phyloP scores from a whole-genome alignment of 1,140 invertebrate species.

The Riptortus pedestris region DNA sequence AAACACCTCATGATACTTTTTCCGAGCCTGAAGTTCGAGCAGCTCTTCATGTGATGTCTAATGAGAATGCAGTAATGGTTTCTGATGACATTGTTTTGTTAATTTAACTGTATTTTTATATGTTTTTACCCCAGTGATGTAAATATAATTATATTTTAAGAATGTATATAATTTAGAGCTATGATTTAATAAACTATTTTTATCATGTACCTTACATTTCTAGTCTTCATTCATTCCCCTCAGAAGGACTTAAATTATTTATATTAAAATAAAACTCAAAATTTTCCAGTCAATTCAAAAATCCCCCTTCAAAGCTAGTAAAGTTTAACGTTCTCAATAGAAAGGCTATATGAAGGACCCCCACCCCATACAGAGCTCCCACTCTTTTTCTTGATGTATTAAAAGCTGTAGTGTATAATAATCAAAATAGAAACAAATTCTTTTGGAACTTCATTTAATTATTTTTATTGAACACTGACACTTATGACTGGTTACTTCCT shows the following conservation, averaged over 20 bases:
- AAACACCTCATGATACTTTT: constrained; percentile 47
- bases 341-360: not conserved
- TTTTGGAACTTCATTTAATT: too few relatives aligned
- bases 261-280: not conserved
- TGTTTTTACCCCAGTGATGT: not conserved
- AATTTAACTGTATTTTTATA: constrained; percentile 48
- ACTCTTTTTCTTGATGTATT: too few relatives aligned
- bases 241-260: not conserved
- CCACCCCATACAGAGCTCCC: too few relatives aligned
- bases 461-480: too few relatives aligned
- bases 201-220: not conserved
- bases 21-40: constrained; percentile 58
- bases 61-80: constrained; percentile 85
- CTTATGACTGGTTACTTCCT: too few relatives aligned
- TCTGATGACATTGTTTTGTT: constrained; percentile 78
- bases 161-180: not conserved
- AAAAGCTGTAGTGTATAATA: too few relatives aligned
- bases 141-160: not conserved
- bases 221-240: not conserved
- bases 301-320: not conserved
- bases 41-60: constrained; percentile 72
- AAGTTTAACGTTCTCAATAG: not conserved
- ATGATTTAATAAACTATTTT: not conserved
- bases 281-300: not conserved
- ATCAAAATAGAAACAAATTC: too few relatives aligned